Percentiles rank a stretch among this genome's conserved stretches.
Evolutionary conservation across 92 coral and sea anemone genomes (phyloP).

Genomic region (Epizoanthus scotinus): DNA sequence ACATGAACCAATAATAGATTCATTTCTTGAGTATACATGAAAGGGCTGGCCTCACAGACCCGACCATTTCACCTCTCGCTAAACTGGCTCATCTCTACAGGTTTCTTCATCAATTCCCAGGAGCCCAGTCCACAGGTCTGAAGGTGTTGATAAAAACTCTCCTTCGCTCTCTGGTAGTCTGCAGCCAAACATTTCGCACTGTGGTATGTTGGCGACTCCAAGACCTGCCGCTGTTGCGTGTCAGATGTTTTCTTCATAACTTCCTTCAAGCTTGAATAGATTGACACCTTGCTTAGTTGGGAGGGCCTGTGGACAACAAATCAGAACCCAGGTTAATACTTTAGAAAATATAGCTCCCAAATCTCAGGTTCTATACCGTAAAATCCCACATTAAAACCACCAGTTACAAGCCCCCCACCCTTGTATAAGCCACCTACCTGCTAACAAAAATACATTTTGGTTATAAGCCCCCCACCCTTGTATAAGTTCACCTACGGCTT

Average conservation of each 20-base stretch:
- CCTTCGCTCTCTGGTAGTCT: slow-evolving; percentile 76
- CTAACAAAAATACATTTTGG: too few species aligned
- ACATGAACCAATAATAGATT: too few species aligned
- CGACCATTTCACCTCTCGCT: background rate
- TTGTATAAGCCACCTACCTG: too few species aligned
- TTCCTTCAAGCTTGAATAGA: slow-evolving; percentile 54
- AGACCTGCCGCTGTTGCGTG: slow-evolving; percentile 35
- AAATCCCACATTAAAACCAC: too few species aligned
- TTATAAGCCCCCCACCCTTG: too few species aligned
- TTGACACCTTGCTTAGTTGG: slow-evolving; percentile 53
- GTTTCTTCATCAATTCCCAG: slow-evolving; percentile 94
- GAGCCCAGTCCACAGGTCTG: slow-evolving; percentile 63
- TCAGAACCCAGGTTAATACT: background rate
- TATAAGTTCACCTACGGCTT: too few species aligned
- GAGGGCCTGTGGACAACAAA: slow-evolving; percentile 45
- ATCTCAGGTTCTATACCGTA: too few species aligned
- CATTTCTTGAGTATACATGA: too few species aligned
- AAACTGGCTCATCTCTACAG: slow-evolving; percentile 76
- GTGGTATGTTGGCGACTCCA: slow-evolving; percentile 58
- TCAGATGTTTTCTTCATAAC: slow-evolving; percentile 61
- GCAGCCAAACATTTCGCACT: slow-evolving; percentile 72
- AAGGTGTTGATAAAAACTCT: slow-evolving; percentile 63
- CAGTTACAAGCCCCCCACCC: too few species aligned
- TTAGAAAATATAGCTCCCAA: background rate
- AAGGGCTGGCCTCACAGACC: background rate